Percentiles rank a stretch among this genome's conserved stretches.
These are phyloP conservation scores for Eupristina koningsbergeri DNA, from an alignment of 1,140 invertebrate genomes.

Conservation along the genomic window DNA sequence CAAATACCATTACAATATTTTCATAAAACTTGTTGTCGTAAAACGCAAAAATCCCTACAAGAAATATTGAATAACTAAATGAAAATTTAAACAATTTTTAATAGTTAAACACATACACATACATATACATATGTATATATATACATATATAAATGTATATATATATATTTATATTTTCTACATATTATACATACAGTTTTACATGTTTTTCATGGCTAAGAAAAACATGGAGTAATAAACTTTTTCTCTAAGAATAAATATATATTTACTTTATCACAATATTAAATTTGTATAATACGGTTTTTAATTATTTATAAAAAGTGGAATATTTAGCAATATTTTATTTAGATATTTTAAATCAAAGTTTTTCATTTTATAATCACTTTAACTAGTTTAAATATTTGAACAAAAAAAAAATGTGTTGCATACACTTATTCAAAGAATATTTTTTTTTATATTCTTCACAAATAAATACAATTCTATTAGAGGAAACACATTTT, in stretches of 20 bases:
- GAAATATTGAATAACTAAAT: neutral
- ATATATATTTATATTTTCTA: neutral
- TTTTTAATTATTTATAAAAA: neutral
- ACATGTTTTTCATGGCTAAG: conserved; percentile 12
- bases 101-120: too few relatives aligned
- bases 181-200: neutral
- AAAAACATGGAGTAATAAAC: conserved; percentile 33
- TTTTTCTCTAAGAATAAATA: conserved; percentile 32
- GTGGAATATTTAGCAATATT: neutral
- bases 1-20: neutral
- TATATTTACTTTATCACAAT: conserved; percentile 38
- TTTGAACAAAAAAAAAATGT: too few relatives aligned
- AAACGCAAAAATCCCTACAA: conserved; percentile 18
- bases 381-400: too few relatives aligned
- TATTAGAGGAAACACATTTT: too few relatives aligned
- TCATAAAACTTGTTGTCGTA: too few relatives aligned
- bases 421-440: too few relatives aligned
- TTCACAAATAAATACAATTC: conserved; percentile 5
- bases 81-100: neutral
- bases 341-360: neutral
- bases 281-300: conserved; percentile 1
- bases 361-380: neutral
- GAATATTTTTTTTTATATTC: too few relatives aligned
- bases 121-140: too few relatives aligned
- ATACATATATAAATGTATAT: too few relatives aligned